Evolutionary conservation across 2,888 invertebrate genomes (phyloP), one percentile per base, ranked within the genome.

Genomic region (Drosophila mercatorum): DNA sequence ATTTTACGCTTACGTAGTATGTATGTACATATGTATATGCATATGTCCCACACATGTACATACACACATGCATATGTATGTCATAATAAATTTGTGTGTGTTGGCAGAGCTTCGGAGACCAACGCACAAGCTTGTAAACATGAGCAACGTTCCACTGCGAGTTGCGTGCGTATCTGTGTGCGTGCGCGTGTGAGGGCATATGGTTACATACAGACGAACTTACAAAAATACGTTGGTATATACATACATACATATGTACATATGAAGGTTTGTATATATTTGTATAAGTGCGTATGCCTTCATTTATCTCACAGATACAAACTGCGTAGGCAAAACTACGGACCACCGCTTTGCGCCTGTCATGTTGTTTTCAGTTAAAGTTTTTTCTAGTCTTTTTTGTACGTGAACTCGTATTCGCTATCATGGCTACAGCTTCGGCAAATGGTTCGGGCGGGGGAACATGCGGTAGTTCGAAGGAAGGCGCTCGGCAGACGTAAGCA

Each of bases 71-170:
- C 14, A 22, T 7, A 34, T 7, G 7, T 34, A 26, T 58, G 17
- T 68, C 36, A 31, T 31, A 31, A 46, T 17, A 28, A 41, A 56
- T 60, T 63, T 58, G 62, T 72, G 40, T 63, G 43, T 53, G 28
- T 66, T 72, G 31, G 1, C 17, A n/a, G 4, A 43, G 56, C 26
- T 44, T 41, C 49, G 36, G 63, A 80, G 86, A 67, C 83, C 82
- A 86, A 86, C 87, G 81, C 81, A 78, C 57, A 72, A 75, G 60
- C 64, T 84, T 81, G 79, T 84, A 87, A 84, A 75, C 77, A 65
- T 53, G 47, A 73, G 56, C 59, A 49, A 49, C 55, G 43, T 38
- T 40, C 58, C 28, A 36, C 26, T 43, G 26, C 26, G 22, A 38
- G 56, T 26, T 36, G 41, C 47, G 67, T 56, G 46, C 51, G 40